Evolutionary conservation across 2,888 invertebrate genomes (phyloP).

Genomic region (Dicranocentrus wangi): DNA sequence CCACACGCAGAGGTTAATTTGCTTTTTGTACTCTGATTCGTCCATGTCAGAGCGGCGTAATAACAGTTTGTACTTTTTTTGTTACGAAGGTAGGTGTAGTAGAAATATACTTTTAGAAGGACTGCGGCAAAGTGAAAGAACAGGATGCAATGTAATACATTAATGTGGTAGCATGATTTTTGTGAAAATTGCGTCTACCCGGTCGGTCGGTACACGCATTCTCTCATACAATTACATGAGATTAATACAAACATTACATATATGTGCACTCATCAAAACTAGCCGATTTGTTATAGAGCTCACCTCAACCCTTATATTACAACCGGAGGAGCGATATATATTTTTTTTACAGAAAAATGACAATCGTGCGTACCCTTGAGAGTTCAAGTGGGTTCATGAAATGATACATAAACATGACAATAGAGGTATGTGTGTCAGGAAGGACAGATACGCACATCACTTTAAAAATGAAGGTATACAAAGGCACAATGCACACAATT

Average conservation of each 20-base stretch:
- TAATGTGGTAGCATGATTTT: slow-evolving; percentile 5
- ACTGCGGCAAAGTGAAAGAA: slow-evolving; percentile 16
- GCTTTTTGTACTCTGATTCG: slow-evolving; percentile 20
- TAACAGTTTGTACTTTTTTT: background rate
- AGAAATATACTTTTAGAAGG: background rate
- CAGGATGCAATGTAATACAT: slow-evolving; percentile 10
- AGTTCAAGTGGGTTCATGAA: slow-evolving; percentile 37
- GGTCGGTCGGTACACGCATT: background rate
- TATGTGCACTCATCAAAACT: slow-evolving; percentile 27
- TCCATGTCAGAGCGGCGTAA: no score
- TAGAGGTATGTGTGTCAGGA: background rate
- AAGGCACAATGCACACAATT: background rate
- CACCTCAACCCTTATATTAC: no score
- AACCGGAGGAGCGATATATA: background rate
- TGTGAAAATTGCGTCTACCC: background rate
- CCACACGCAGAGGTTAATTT: slow-evolving; percentile 57
- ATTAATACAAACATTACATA: background rate
- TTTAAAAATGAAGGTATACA: background rate
- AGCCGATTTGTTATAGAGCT: slow-evolving; percentile 42
- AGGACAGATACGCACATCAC: background rate
- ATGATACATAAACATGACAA: slow-evolving; percentile 32
- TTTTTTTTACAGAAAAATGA: slow-evolving; percentile 15
- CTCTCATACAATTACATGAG: slow-evolving; percentile 7
- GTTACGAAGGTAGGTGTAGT: background rate
- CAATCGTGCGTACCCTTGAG: slow-evolving; percentile 30